A percentile compares a stretch with the other conserved stretches of the same genome.
phyloP scores from a whole-genome alignment of 2,113 vertebrate species.

The Colaptes auratus region DNA sequence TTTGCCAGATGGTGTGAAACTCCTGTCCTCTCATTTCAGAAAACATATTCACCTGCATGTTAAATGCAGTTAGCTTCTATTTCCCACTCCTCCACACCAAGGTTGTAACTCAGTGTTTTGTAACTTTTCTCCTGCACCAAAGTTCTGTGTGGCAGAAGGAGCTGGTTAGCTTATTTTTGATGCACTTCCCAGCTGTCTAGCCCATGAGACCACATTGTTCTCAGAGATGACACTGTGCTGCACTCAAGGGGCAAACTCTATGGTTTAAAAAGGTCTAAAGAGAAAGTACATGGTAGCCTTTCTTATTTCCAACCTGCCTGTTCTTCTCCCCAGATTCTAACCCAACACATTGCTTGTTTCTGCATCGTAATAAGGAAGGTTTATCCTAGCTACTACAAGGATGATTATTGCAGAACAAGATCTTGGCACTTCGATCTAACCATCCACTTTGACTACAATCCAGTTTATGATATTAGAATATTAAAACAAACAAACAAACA shows the following conservation, averaged over 20 bases:
- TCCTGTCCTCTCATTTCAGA: conserved; percentile 1
- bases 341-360: background rate
- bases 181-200: background rate
- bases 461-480: background rate
- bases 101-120: background rate
- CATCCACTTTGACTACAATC: background rate
- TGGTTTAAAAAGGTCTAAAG: background rate
- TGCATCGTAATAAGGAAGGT: background rate
- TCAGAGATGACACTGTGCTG: background rate
- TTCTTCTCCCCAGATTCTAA: background rate
- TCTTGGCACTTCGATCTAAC: background rate
- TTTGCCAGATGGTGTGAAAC: conserved; percentile 23
- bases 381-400: conserved; percentile 29
- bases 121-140: background rate
- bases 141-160: background rate
- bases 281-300: background rate
- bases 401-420: background rate
- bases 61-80: background rate
- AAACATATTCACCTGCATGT: conserved; percentile 21
- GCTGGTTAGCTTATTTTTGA: background rate
- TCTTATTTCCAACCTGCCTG: background rate
- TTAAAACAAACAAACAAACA: background rate
- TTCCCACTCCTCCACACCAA: conserved; percentile 9
- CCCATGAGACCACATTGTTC: background rate
- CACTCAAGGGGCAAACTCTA: background rate